These are phyloP conservation scores for Salarias fasciatus DNA, from an alignment of 2,797 vertebrate genomes.

Conservation along the genomic window DNA sequence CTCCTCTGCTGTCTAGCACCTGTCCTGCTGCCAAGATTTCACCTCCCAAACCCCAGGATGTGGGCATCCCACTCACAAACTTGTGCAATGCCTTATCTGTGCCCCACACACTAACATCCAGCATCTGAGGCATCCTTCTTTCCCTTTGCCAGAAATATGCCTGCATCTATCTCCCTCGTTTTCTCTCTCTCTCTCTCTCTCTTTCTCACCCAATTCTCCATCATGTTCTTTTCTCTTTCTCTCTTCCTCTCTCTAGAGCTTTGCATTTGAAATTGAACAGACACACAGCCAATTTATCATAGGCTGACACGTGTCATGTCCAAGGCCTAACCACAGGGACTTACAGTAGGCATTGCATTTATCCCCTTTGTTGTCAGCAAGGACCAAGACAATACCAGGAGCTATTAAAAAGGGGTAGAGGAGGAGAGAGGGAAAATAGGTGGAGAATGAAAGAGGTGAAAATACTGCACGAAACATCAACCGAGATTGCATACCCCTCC, in stretches of 20 bases:
- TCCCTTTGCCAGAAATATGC: constrained; percentile 88
- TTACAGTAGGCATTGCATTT: constrained; percentile 92
- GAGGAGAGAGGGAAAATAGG: constrained; percentile 57
- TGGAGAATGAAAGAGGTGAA: constrained; percentile 70
- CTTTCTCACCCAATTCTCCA: constrained; percentile 62
- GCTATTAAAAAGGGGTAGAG: constrained; percentile 82
- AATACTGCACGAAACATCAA: constrained; percentile 71
- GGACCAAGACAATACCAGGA: constrained; percentile 87
- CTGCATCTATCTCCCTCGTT: constrained; percentile 63
- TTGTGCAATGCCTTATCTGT: constrained; percentile 93
- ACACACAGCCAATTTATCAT: constrained; percentile 99
- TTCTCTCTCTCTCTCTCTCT: constrained; percentile 46
- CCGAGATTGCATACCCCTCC: constrained; percentile 79
- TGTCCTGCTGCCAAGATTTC: constrained; percentile 91
- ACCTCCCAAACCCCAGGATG: constrained; percentile 88
- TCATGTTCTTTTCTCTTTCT: constrained; percentile 66
- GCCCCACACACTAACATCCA: constrained; percentile 91
- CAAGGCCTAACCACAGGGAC: constrained; percentile 95
- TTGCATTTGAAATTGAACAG: constrained; percentile 99
- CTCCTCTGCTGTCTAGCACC: constrained; percentile 72
- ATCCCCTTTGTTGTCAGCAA: constrained; percentile 93
- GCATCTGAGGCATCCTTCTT: constrained; percentile 90
- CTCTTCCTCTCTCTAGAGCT: constrained; percentile 91
- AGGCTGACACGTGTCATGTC: constrained; percentile 99
- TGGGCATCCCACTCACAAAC: constrained; percentile 92